Evolutionary conservation across 2,888 invertebrate genomes (phyloP), one percentile per base, ranked within the genome.

Genomic region (Muschampia plurimacula): DNA sequence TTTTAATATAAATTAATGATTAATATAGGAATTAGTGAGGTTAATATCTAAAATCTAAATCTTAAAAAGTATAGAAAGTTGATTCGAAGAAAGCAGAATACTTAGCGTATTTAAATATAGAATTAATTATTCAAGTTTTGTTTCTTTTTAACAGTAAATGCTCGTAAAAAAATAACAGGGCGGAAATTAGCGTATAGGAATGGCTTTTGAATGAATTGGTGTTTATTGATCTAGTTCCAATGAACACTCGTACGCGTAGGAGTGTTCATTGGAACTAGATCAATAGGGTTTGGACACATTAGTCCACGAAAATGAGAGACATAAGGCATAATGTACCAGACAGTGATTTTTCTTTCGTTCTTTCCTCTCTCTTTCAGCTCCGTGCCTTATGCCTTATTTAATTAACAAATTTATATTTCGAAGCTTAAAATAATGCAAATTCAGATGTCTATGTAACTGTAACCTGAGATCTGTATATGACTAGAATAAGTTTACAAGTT

Each of bases 131-230:
- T 60, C 60, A 12, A 22, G 41, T 63, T 22, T 22, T 63, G 44
- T 41, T 44, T 63, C 36, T 62, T 44, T 41, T 41, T 63, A 63
- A 63, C 44, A 63, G 44, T 63, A 44, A 63, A 63, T n/a, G 59
- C 13, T 59, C 28, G 52, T 52, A 9, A 9, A 9, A 59, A 59
- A 59, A 13, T 59, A 32, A 52, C 15, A 15, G 15, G 52, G n/a
- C 10, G 4, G 44, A 9, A 2, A 41, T 12, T 12, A 46, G 10
- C 41, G 41, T 7, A 41, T 41, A 41, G 9, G 9, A 41, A 41
- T 41, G 41, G 7, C 9, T 41, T 41, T 9, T 41, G 41, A 46
- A 46, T 46, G 12, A 12, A 15, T 52, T 52, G 13, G 8, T 52
- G 3, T 52, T 52, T 8, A n/a, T 49, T 13, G 52, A 52, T 49